Base-by-base conservation (phyloP, 2,113 vertebrate species). In the Circaetus gallicus region DNA sequence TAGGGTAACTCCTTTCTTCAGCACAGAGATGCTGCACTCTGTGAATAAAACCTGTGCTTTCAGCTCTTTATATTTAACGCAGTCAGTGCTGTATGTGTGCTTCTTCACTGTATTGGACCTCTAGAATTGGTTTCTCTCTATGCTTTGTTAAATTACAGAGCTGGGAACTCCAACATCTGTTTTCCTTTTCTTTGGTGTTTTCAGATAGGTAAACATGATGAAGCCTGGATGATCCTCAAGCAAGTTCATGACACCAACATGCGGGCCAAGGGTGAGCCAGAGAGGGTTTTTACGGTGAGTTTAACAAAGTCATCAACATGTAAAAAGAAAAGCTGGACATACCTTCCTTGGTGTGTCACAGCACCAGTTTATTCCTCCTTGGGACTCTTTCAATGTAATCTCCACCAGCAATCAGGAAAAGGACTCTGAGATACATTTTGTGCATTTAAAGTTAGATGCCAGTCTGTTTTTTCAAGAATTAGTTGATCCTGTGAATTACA, bases 181-280 rank as follows among this genome's bases (percentile, higher is more conserved):
- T 88, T 74, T 93, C 14, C 13, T 59, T 93, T 38, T 38, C 59
- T 78, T 95, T 95, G 86, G 1, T 91, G 80, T 92, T 97, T 95
- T 80, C 97, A 99, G 99, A 99, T 97, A 71, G 99, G 99, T 16
- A 99, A 99, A 86, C 99, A 99, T 0, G 99, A 99, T 3, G 99
- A 99, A 98, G 99, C 99, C 45, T 99, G 99, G 99, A 99, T 99
- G 99, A 98, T 99, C 87, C 99, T 99, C 91, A 99, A 99, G 78
- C 98, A 98, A 70, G 99, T 99, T 79, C 99, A 99, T 11, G 99
- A 99, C 97, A 99, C 99, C 95, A 99, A 99, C 98, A 99, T 99
- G 99, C 96, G 99, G 59, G 99, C 99, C 13, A 99, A 99, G 77
- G 99, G 99, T 0, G 98, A 99, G 86, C 99, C 99, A 1, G 99